Base-by-base conservation (phyloP, 1,140 invertebrate species). In the Chrysoperla carnea region DNA sequence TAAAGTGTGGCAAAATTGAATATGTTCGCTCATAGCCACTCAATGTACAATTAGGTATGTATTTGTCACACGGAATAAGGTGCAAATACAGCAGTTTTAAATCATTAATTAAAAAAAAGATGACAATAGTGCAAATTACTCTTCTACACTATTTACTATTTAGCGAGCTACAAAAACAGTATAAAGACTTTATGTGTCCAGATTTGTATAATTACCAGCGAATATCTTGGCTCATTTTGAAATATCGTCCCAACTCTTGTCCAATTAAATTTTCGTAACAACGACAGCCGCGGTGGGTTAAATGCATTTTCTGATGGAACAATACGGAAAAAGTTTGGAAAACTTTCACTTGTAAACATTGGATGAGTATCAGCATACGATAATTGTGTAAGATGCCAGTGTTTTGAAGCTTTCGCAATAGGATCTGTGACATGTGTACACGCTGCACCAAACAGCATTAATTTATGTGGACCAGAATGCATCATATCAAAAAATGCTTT, bases 401-500 rank as follows among this genome's bases (percentile, higher is more conserved):
- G 91, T 55, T 92, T 91, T 31, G 90, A 88, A 5, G 93, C 91
- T 69, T 97, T 96, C 9, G 92, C 92, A 49, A 98, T 93, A 36
- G 92, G 92, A 64, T 95, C 92, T 0, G 92, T 97, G 49, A 96
- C 92, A 54, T 89, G 83, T 1, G 88, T 94, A 62, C 94, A 98
- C 3, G 91, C 88, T 9, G 88, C 91, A 0, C 94, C 94, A 56
- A 98, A 97, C 40, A 98, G 69, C 77, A 96, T 91, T 48, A 95
- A 68, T 61, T 94, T 96, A 53, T 83, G 72, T 6, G 91, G 82
- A 5, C 78, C 74, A 58, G 81, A 81, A 67, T 92, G 84, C 81
- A 98, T 92, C 87, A 96, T 92, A 63, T 97, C 93, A 65, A 97
- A 97, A 60, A 98, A 94, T 1, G 89, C 84, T 61, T 95, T 95